Conservation (phyloP, 2,113 vertebrate species). For the Sinocyclocheilus rhinocerous region DNA sequence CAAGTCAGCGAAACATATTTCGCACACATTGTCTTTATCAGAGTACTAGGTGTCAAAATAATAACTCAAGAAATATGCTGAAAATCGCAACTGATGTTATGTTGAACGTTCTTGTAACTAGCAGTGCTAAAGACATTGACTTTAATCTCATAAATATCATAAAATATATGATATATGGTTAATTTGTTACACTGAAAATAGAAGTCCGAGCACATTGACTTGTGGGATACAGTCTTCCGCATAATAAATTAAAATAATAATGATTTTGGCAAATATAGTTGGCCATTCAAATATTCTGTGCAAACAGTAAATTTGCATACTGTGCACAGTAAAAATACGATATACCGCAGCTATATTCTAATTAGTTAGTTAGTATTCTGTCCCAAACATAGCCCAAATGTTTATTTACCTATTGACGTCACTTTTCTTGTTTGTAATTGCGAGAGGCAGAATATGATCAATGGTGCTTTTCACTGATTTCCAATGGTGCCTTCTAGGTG, state of each 20-base stretch:
- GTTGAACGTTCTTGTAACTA: neutral
- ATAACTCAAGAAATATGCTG: neutral
- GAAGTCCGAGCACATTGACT: neutral
- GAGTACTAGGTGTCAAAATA: neutral
- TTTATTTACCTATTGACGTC: constrained; percentile 12
- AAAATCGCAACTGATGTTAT: neutral
- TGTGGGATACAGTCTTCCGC: neutral
- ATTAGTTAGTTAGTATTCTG: constrained; percentile 3
- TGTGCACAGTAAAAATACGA: neutral
- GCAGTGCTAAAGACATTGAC: neutral
- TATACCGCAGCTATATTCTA: neutral
- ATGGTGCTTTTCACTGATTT: constrained; percentile 16
- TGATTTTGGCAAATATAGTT: neutral
- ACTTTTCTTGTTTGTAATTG: constrained; percentile 1
- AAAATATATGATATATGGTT: neutral
- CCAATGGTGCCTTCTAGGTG: neutral
- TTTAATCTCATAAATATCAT: neutral
- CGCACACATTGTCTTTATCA: neutral
- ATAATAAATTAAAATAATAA: neutral
- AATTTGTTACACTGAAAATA: neutral
- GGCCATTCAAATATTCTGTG: neutral
- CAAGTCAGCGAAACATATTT: neutral
- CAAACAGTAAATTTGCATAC: neutral
- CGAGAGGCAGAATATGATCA: constrained; percentile 4
- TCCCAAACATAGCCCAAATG: neutral